phyloP scores from a whole-genome alignment of 2,113 vertebrate genomes.

The Erpornis zantholeuca region DNA sequence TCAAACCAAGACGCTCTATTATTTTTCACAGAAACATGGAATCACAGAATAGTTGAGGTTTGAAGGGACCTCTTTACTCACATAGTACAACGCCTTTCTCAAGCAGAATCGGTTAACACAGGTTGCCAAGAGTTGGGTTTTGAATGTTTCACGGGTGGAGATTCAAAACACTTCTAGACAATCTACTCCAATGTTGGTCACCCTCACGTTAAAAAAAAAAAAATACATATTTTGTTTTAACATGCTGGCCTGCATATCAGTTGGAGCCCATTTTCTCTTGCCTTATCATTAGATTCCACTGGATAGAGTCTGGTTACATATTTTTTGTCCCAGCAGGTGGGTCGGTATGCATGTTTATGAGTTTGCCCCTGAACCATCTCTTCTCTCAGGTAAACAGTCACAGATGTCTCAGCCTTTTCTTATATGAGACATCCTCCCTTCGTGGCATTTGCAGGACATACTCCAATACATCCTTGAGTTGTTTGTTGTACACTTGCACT shows the following conservation, averaged over 20 bases:
- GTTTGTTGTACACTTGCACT: neutral
- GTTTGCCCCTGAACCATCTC: neutral
- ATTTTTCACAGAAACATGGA: neutral
- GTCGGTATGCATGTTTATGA: neutral
- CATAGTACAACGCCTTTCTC: rapidly evolving
- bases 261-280: neutral
- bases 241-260: neutral
- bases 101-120: neutral
- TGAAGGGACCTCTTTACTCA: neutral
- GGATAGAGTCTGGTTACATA: neutral
- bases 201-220: neutral
- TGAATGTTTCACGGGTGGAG: neutral
- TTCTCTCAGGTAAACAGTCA: neutral
- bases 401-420: neutral
- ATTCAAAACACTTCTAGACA: neutral
- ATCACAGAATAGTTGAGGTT: neutral
- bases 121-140: neutral
- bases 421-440: neutral
- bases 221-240: neutral
- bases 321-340: neutral
- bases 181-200: neutral
- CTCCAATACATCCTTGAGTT: too few species aligned
- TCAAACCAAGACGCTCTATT: too few species aligned
- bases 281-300: neutral
- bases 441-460: neutral